phyloP scores from a whole-genome alignment of 2,888 invertebrate genomes.

The Timema cristinae region DNA sequence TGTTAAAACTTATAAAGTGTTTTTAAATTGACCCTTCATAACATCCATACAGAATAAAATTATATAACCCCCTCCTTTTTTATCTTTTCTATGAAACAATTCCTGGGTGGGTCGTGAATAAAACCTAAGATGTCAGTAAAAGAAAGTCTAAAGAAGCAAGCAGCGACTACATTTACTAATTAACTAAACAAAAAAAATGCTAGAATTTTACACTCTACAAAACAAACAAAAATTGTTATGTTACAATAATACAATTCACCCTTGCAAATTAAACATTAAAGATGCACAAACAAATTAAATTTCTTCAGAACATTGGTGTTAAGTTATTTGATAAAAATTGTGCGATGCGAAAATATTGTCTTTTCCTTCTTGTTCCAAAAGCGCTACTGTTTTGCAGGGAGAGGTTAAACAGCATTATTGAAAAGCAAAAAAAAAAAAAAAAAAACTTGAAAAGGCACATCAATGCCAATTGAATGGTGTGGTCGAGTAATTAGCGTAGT shows the following conservation, averaged over 20 bases:
- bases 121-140: slow-evolving; percentile 26
- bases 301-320: slow-evolving; percentile 13
- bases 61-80: too few relatives aligned
- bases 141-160: slow-evolving; percentile 26
- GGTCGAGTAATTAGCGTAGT: slow-evolving; percentile 15
- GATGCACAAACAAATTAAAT: slow-evolving; percentile 21
- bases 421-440: slow-evolving; percentile 12
- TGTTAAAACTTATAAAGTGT: too few relatives aligned
- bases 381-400: slow-evolving; percentile 13
- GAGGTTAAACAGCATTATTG: slow-evolving; percentile 3
- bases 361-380: slow-evolving; percentile 8
- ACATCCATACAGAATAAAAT: too few relatives aligned
- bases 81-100: too few relatives aligned
- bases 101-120: too few relatives aligned
- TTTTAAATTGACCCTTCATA: too few relatives aligned
- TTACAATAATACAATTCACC: slow-evolving; percentile 27
- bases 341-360: slow-evolving; percentile 2
- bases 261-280: slow-evolving; percentile 22
- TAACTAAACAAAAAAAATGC: slow-evolving; percentile 26
- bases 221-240: slow-evolving; percentile 29
- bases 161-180: slow-evolving; percentile 25
- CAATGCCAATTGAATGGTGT: slow-evolving; percentile 23
- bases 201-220: slow-evolving; percentile 30
- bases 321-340: slow-evolving; percentile 5
- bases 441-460: slow-evolving; percentile 9